Evolutionary conservation across 2,888 invertebrate genomes (phyloP).

Genomic region (Clepsis dumicolana): DNA sequence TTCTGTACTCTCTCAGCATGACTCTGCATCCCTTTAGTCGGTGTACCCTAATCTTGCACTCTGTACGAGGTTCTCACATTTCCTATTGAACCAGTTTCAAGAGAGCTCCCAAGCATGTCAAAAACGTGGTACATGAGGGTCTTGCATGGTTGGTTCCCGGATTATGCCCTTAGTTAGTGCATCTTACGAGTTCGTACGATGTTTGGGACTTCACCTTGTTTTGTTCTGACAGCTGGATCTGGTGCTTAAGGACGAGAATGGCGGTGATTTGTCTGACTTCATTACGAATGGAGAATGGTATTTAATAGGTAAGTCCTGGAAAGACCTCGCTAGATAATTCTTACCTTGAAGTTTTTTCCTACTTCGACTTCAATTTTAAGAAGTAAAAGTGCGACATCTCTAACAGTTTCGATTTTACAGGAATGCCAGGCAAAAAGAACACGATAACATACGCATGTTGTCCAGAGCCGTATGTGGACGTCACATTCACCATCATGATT

Average conservation of each 20-base stretch:
- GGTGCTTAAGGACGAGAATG: constrained; percentile 96
- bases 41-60: constrained; percentile 52
- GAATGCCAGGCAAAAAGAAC: constrained; percentile 96
- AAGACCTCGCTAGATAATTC: no score
- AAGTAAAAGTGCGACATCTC: not conserved
- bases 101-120: constrained; percentile 38
- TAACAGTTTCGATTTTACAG: constrained; percentile 76
- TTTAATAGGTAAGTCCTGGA: constrained; percentile 93
- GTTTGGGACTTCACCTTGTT: constrained; percentile 50
- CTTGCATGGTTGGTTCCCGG: constrained; percentile 48
- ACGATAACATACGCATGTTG: constrained; percentile 97
- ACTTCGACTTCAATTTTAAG: not conserved
- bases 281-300: constrained; percentile 99
- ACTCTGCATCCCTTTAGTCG: constrained; percentile 50
- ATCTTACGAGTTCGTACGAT: constrained; percentile 37
- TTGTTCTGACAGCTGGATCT: constrained; percentile 93
- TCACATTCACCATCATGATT: constrained; percentile 98
- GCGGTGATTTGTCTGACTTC: constrained; percentile 98
- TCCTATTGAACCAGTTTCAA: constrained; percentile 51
- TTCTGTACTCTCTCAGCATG: constrained; percentile 49
- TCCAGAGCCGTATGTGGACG: constrained; percentile 97
- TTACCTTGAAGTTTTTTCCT: not conserved
- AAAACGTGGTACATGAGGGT: constrained; percentile 36
- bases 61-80: constrained; percentile 61
- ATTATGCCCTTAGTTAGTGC: constrained; percentile 39